Conservation (phyloP, 2,888 invertebrate genomes). For the Ecliptopera silaceata region DNA sequence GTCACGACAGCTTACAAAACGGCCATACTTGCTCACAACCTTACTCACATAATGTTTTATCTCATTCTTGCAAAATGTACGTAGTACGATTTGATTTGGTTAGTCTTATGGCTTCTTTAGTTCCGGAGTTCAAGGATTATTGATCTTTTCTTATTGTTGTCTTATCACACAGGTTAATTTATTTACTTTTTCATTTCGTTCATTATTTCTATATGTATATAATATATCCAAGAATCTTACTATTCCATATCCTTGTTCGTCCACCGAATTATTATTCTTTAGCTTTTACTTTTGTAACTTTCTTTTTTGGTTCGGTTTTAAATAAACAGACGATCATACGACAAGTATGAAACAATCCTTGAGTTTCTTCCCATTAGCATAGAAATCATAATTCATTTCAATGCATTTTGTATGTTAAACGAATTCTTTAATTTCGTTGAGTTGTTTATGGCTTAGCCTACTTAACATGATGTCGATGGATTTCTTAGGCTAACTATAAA, state of each 20-base stretch:
- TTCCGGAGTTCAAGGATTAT: slow-evolving; percentile 9
- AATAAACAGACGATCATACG: background rate
- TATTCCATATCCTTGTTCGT: no score
- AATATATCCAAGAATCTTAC: no score
- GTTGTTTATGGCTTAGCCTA: slow-evolving; percentile 33
- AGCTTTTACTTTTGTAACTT: background rate
- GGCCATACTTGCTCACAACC: slow-evolving; percentile 32
- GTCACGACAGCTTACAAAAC: slow-evolving; percentile 39
- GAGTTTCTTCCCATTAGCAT: no score
- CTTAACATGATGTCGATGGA: slow-evolving; percentile 36
- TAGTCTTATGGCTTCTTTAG: slow-evolving; percentile 18
- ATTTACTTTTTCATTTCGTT: background rate
- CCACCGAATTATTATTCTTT: no score
- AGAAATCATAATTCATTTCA: no score
- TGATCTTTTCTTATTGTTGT: background rate
- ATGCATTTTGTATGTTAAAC: no score
- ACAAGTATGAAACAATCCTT: no score
- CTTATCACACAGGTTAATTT: background rate
- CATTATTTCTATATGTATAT: background rate
- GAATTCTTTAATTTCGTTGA: background rate
- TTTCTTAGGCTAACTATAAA: slow-evolving; percentile 39
- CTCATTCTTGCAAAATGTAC: slow-evolving; percentile 50
- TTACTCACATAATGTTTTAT: slow-evolving; percentile 47
- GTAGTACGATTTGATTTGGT: slow-evolving; percentile 45
- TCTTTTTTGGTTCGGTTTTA: background rate